Evolutionary conservation across 2,797 vertebrate genomes (phyloP).

Genomic region (Fratercula arctica): DNA sequence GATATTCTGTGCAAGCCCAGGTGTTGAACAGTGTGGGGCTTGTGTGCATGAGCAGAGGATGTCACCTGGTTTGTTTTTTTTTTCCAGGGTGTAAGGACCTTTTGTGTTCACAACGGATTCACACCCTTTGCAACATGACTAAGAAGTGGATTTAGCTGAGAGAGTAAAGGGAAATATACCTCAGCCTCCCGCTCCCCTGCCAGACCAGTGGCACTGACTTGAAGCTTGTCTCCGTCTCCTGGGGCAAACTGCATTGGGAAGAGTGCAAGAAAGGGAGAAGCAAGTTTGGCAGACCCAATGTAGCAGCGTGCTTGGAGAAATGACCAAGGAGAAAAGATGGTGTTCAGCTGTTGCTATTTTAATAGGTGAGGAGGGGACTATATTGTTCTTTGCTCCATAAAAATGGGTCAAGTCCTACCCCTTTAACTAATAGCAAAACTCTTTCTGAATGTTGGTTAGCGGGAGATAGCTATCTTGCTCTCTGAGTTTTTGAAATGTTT

Average conservation of each 20-base stretch:
- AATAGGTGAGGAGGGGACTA: not conserved
- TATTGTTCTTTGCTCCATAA: not conserved
- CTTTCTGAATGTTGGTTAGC: not conserved
- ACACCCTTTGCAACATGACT: not conserved
- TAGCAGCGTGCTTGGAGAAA: not conserved
- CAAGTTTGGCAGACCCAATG: not conserved
- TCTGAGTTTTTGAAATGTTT: not conserved
- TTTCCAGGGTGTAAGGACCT: not conserved
- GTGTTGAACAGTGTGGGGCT: accelerated
- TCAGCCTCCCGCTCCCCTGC: not conserved
- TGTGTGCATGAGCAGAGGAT: accelerated
- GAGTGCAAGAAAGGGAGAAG: not conserved
- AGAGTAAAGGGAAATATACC: not conserved
- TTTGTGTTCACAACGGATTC: not conserved
- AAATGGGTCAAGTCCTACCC: not conserved
- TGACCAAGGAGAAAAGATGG: not conserved
- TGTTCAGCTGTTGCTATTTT: not conserved
- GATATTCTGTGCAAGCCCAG: not conserved
- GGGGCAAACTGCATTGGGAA: not conserved
- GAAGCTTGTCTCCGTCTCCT: not conserved
- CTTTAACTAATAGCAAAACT: not conserved
- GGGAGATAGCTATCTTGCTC: not conserved
- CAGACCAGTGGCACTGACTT: no score
- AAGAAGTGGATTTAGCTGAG: not conserved
- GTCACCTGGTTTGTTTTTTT: not conserved